Evolutionary conservation across 2,113 vertebrate genomes (phyloP).

Genomic region (Gila orcuttii): DNA sequence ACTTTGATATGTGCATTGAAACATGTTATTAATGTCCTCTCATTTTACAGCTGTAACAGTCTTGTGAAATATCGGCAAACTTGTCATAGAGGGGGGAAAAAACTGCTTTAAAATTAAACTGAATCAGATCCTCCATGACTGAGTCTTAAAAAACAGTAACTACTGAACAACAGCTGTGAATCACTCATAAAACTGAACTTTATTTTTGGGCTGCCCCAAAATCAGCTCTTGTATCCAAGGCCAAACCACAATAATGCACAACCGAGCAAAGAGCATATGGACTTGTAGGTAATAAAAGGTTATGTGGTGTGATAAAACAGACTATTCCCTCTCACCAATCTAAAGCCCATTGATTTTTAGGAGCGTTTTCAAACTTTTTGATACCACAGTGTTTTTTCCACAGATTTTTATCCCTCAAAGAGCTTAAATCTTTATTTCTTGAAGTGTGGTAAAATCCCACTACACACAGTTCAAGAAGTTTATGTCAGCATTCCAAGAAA

Average conservation of each 20-base stretch:
- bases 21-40: neutral
- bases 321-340: neutral
- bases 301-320: neutral
- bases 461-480: neutral
- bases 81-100: neutral
- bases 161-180: neutral
- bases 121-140: neutral
- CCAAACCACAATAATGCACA: neutral
- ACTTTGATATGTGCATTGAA: neutral
- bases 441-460: neutral
- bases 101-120: neutral
- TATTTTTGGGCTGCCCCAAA: neutral
- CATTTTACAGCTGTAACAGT: slow-evolving; percentile 6
- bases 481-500: too few relatives aligned
- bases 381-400: neutral
- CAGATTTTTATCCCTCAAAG: neutral
- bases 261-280: neutral
- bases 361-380: neutral
- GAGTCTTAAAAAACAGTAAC: neutral
- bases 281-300: neutral
- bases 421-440: neutral
- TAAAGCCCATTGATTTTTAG: slow-evolving; percentile 14
- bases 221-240: neutral
- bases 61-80: neutral
- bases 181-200: neutral